Conservation (phyloP, 2,888 invertebrate genomes). For the Meandrusa payeni region DNA sequence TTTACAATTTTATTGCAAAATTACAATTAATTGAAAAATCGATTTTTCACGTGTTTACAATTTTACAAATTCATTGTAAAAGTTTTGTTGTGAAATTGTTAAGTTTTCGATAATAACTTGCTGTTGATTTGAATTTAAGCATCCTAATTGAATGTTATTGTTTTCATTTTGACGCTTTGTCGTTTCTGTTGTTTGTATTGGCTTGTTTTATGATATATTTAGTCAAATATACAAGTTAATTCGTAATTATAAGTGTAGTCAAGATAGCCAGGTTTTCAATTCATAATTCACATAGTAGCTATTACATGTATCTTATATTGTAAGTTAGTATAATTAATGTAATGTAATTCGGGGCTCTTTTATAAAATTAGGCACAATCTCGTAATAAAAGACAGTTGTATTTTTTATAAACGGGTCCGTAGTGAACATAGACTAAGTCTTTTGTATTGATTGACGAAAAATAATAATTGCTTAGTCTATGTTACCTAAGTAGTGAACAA, state of each 20-base stretch:
- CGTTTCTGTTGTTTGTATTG: constrained; percentile 54
- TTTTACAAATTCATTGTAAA: constrained; percentile 24
- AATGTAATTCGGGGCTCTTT: constrained; percentile 63
- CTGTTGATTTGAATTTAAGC: constrained; percentile 75
- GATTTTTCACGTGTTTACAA: constrained; percentile 21
- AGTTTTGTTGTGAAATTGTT: constrained; percentile 47
- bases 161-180: constrained; percentile 61
- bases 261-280: constrained; percentile 81
- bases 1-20: constrained; percentile 18
- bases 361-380: constrained; percentile 36
- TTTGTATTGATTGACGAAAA: constrained; percentile 13
- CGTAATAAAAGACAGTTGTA: constrained; percentile 24
- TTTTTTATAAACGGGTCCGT: constrained; percentile 52
- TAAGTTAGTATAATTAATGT: constrained; percentile 76
- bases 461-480: constrained; percentile 43
- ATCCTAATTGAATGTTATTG: constrained; percentile 73
- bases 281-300: constrained; percentile 67
- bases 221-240: constrained; percentile 77
- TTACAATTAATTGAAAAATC: neutral
- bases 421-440: constrained; percentile 45
- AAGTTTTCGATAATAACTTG: constrained; percentile 73
- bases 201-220: constrained; percentile 64
- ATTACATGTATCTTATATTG: constrained; percentile 56
- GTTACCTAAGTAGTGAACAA: constrained; percentile 67
- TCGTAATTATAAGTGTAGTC: constrained; percentile 72